Conservation (phyloP, 2,113 vertebrate genomes). For the Baryphthengus martii region DNA sequence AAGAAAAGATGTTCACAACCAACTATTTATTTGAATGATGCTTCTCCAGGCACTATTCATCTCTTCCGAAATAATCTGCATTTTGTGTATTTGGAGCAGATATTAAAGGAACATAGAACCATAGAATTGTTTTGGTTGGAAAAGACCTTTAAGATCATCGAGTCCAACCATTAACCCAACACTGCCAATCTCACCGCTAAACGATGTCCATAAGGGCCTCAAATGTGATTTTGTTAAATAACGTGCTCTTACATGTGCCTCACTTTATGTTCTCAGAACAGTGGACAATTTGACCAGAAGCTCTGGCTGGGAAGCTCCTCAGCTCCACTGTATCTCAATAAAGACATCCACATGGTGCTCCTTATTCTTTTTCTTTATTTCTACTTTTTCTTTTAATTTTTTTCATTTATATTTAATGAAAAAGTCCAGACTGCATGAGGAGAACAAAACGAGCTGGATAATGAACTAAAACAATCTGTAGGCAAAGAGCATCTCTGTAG, state of each 20-base stretch:
- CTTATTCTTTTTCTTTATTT: background rate
- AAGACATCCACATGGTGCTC: background rate
- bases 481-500: background rate
- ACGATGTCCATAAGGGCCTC: no score
- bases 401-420: background rate
- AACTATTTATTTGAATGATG: constrained; percentile 48
- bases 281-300: background rate
- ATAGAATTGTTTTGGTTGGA: no score
- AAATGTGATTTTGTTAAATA: constrained; percentile 1
- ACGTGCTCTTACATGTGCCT: background rate
- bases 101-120: background rate
- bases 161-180: no score
- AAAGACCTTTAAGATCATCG: no score
- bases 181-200: no score
- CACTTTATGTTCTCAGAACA: background rate
- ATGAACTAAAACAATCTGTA: background rate
- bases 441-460: background rate
- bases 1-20: constrained; percentile 25
- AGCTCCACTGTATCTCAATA: background rate
- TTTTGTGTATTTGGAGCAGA: constrained; percentile 31
- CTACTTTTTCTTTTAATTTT: background rate
- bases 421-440: background rate
- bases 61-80: constrained; percentile 37
- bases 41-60: constrained; percentile 4
- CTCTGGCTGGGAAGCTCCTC: background rate